Base-by-base conservation (phyloP, 1,140 invertebrate genomes). In the Steinernema khuongi region DNA sequence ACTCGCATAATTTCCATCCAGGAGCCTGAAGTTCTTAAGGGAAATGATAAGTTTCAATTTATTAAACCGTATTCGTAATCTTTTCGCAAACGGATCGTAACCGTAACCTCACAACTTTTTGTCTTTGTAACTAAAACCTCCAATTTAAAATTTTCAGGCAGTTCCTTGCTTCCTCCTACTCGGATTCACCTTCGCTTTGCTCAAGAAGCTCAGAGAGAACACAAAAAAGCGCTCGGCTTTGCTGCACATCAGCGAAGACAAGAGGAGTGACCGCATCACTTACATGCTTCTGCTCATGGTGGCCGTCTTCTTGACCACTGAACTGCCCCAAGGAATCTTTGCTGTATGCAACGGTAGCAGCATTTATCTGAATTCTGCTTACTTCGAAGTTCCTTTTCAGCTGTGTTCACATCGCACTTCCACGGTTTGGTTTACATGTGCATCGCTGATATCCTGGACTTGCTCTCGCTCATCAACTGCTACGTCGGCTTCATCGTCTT, bases 201-300 rank as follows among this genome's bases (percentile, higher is more conserved):
- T 79, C 30, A 44, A 43, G 2, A 66, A 71, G 0, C 32, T 79
- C 0, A 68, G 68, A 41, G 75, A 80, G 66, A 79, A 79, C 22
- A 36, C 72, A 17, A 67, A 73, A 30, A 79, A 80, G 67, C 71
- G 79, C 30, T 75, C 76, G 1, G 73, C 73, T n/a, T 67, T 67
- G 36, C 71, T 75, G 76, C 73, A 74, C 19, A 44, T 72, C 11
- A 75, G 28, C 29, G 28, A 28, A 72, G 72, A 68, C 68, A 44
- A 74, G 17, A 22, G n/a, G 30, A 30, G 28, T 43, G 72, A 76
- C 50, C 71, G 73, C 19, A 69, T 36, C 0, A 77, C 66, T 22
- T 79, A 31, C 36, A 72, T 77, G 68, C 71, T 79, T 4, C 60
- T 79, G n/a, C 50, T 79, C 2, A 79, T 79, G 78, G 78, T 79